Base-by-base conservation (phyloP, 2,888 invertebrate genomes). In the Trichopoda pennipes region DNA sequence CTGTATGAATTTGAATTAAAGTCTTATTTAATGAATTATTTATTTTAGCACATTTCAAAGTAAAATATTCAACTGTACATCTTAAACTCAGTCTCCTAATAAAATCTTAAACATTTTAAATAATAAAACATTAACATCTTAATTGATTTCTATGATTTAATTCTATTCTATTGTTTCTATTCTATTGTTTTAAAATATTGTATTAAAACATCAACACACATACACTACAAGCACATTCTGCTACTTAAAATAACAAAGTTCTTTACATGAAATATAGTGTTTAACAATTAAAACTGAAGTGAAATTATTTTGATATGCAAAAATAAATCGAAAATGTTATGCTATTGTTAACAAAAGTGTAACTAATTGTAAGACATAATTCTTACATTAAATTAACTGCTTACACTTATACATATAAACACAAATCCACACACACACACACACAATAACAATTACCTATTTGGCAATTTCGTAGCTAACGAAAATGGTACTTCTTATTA, bases 351-450 rank as follows among this genome's bases (percentile, higher is more conserved):
- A 79, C 82, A 76, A 76, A 82, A 82, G 82, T 82, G 82, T 82
- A 76, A 82, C 80, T 84, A 82, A 84, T 82, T 84, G 79, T 79
- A 84, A 84, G 81, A 84, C 84, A 84, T 83, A 84, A 83, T 83
- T 84, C 81, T 84, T 83, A 74, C 81, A 84, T 84, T 84, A 83
- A 84, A 83, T 84, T 84, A 80, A 83, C 74, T 81, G 73, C 49
- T 60, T 17, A 64, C 60, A 58, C 32, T 19, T 21, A 38, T 19
- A 51, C 49, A 38, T 12, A 12, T 38, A 58, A 16, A 63, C 47
- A 47, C 49, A 63, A n/a, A n/a, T n/a, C n/a, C 9, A 58, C 16
- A 69, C 23, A 60, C 9, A 47, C 49, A 63, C 9, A 58, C 16
- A 69, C 23, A 60, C 9, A 47, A 21, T 4, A 44, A 32, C 6